These are phyloP conservation scores for Tribolium madens DNA, from an alignment of 1,140 invertebrate genomes.

Conservation along the genomic window DNA sequence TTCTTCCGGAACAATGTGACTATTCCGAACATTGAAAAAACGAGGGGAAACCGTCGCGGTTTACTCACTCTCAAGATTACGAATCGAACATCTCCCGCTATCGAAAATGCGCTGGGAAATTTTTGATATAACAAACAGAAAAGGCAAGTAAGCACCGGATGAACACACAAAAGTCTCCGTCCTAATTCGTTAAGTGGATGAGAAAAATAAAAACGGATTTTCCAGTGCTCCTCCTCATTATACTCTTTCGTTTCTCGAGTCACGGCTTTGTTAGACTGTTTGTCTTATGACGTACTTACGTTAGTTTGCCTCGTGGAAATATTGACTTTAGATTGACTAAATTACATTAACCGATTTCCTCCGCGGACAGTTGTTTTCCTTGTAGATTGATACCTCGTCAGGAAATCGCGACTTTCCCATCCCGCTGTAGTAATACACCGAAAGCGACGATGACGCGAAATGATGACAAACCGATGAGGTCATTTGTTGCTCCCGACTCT, in stretches of 20 bases:
- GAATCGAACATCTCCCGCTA: neutral
- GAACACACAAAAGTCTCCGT: conserved; percentile 13
- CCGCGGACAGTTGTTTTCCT: conserved; percentile 4
- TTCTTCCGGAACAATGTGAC: neutral
- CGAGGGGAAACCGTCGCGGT: neutral
- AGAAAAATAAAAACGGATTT: conserved; percentile 36
- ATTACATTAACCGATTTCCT: conserved; percentile 23
- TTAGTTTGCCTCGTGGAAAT: conserved; percentile 8
- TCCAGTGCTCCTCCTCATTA: conserved; percentile 35
- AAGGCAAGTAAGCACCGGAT: conserved; percentile 14
- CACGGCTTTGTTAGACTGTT: conserved; percentile 45
- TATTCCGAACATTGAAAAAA: neutral
- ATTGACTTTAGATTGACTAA: conserved; percentile 25
- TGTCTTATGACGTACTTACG: conserved; percentile 36
- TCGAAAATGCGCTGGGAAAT: conserved; percentile 19
- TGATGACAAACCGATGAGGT: conserved; percentile 25
- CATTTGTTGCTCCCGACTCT: neutral
- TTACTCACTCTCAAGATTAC: neutral
- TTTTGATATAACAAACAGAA: conserved; percentile 5
- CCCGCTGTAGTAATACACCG: neutral
- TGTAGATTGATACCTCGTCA: neutral
- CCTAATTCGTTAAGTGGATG: conserved; percentile 32
- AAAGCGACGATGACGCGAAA: neutral
- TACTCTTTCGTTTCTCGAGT: conserved; percentile 37
- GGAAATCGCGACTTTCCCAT: neutral